Base-by-base conservation (phyloP, 2,797 vertebrate species). In the Eptatretus atami region DNA sequence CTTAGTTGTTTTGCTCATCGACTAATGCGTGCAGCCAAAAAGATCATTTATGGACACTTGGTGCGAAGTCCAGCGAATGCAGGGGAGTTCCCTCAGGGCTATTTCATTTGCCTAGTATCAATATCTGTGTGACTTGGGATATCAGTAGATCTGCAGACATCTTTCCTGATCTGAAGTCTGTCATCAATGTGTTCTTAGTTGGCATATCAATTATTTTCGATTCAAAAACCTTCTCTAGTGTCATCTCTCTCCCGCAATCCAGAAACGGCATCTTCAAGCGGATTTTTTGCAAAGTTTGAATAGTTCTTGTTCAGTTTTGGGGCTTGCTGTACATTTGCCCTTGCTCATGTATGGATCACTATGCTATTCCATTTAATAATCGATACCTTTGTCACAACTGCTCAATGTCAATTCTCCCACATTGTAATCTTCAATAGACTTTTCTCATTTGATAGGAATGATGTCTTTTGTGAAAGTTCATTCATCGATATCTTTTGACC, bases 391-490 rank as follows among this genome's bases (percentile, higher is more conserved):
- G 64, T 52, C 14, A 64, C 52, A 63, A 78, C 72, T 2, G 70
- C 68, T 66, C 64, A 52, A 66, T 6, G 1, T 44, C 31, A 44
- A 44, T 44, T 13, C 66, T 53, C 24, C 69, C 65, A 1, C 65
- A 72, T 0, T 67, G 69, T 69, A 76, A 9, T 71, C 60, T 53
- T 72, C 73, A 66, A 85, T 76, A 82, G 72, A 55, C 81, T 68
- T 78, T 73, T 63, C 80, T 72, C 69, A 72, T 77, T 13, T 76
- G 72, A 64, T 81, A 78, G 0, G 65, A 65, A 82, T 66, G 71
- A 78, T 80, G 13, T 77, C 66, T 11, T 80, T 83, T 73, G 76
- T 79, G 19, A 92, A 77, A 86, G 73, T 63, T 84, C 83, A 84
- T 84, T 87, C 11, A 82, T 68, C 3, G 81, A 78, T 53, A 76